These are phyloP conservation scores for Erebia epiphron DNA, from an alignment of 2,888 invertebrate species.

Conservation along the genomic window DNA sequence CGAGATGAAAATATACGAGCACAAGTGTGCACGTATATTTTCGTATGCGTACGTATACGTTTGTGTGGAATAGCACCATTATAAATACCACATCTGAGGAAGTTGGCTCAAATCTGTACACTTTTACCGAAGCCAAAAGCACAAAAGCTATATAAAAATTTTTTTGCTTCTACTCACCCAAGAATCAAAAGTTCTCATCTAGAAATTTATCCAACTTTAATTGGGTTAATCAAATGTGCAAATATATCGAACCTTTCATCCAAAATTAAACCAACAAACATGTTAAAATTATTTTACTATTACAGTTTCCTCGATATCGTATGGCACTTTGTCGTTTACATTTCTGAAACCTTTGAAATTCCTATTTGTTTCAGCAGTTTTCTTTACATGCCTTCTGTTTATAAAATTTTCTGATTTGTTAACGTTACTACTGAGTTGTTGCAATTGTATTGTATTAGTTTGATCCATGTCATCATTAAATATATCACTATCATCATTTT, in stretches of 20 bases:
- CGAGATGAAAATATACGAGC: too few relatives aligned
- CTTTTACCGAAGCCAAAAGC: too few relatives aligned
- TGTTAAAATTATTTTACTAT: not conserved
- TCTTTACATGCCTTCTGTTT: not conserved
- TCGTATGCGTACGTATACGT: too few relatives aligned
- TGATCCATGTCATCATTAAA: conserved; percentile 8
- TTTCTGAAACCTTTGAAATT: not conserved
- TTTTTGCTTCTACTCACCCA: too few relatives aligned
- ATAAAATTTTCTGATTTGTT: not conserved
- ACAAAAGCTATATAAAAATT: too few relatives aligned
- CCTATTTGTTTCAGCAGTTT: not conserved
- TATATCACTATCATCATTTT: conserved; percentile 9
- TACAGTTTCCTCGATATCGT: conserved; percentile 8
- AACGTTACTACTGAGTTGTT: not conserved
- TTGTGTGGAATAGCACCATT: too few relatives aligned
- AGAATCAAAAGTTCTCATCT: too few relatives aligned
- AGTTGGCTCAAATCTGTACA: too few relatives aligned
- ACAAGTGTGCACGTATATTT: too few relatives aligned
- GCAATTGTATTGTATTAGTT: not conserved
- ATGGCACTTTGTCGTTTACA: not conserved
- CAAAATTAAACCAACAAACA: not conserved
- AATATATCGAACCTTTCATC: not conserved
- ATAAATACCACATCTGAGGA: too few relatives aligned
- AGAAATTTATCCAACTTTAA: too few relatives aligned
- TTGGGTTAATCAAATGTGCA: not conserved